Percentiles rank a stretch among this genome's conserved stretches.
Evolutionary conservation across 2,113 vertebrate genomes (phyloP).

Genomic region (Poicephalus gulielmi): DNA sequence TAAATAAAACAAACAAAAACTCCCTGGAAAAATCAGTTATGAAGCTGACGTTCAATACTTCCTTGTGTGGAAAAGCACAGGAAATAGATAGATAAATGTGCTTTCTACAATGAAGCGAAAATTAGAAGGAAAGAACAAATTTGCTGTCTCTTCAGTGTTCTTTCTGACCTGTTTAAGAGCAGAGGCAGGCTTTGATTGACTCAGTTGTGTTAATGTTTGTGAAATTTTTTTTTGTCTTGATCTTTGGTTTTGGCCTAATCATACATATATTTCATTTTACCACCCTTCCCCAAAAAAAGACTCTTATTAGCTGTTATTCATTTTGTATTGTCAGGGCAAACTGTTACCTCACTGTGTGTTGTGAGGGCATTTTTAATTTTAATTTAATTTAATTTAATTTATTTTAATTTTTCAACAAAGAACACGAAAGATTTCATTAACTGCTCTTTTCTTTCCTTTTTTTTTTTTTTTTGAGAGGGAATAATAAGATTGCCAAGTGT

Average conservation of each 20-base stretch:
- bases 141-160: background rate
- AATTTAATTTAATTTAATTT: too few species aligned
- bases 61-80: background rate
- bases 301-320: background rate
- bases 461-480: background rate
- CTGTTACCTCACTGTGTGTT: background rate
- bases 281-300: background rate
- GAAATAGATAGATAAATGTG: background rate
- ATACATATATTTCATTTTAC: background rate
- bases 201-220: background rate
- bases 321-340: background rate
- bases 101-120: background rate
- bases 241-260: background rate
- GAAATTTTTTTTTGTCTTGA: background rate
- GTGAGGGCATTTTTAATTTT: background rate
- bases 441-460: background rate
- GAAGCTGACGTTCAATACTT: background rate
- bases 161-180: background rate
- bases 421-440: background rate
- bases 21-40: background rate
- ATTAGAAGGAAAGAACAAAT: background rate
- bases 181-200: background rate
- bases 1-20: background rate
- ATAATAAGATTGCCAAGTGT: background rate
- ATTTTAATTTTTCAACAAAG: background rate